phyloP scores from a whole-genome alignment of 2,113 vertebrate species.

The Leiothrix lutea region DNA sequence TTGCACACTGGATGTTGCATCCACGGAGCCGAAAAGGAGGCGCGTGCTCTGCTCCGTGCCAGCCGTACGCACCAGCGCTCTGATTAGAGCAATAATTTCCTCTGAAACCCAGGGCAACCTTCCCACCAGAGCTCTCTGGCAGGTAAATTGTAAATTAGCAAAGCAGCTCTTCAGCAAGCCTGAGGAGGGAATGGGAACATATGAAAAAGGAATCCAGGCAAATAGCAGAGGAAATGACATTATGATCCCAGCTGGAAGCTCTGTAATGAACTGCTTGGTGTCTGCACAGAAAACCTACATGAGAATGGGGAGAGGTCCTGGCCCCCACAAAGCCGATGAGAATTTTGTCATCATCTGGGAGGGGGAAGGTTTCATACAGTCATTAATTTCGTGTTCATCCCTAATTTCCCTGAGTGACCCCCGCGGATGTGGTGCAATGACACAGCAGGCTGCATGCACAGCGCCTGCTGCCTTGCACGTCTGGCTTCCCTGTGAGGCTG shows the following conservation, averaged over 20 bases:
- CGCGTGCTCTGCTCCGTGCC: accelerated
- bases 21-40: neutral
- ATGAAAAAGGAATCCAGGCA: neutral
- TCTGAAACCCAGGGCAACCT: neutral
- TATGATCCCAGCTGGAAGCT: constrained; percentile 23
- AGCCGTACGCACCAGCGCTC: neutral
- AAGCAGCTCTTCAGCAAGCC: neutral
- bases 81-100: accelerated
- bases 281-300: neutral
- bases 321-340: neutral
- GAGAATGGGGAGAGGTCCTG: neutral
- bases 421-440: accelerated
- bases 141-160: neutral
- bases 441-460: neutral
- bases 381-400: neutral
- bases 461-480: neutral
- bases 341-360: neutral
- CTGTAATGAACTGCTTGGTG: neutral
- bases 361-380: neutral
- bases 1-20: neutral
- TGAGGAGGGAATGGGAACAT: neutral
- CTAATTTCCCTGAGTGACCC: neutral
- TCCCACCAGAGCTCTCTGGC: neutral
- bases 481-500: neutral
- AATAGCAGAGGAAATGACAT: constrained; percentile 50